Evolutionary conservation across 2,888 invertebrate genomes (phyloP).

Genomic region (Ferrisia virgata): DNA sequence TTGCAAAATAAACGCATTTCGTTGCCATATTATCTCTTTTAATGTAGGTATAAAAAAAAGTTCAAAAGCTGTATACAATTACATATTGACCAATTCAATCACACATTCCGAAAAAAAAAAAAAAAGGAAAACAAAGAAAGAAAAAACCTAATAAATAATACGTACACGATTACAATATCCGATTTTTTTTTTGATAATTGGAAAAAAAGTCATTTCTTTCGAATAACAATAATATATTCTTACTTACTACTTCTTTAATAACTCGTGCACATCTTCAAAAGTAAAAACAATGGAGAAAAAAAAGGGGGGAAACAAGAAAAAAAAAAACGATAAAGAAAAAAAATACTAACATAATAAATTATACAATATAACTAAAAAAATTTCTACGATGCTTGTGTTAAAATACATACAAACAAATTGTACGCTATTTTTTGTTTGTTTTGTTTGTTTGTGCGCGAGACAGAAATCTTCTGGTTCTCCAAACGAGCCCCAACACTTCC

Average conservation of each 20-base stretch:
- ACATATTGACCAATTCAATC: neutral
- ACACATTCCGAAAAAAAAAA: neutral
- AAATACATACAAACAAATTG: slow-evolving; percentile 18
- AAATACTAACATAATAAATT: slow-evolving; percentile 13
- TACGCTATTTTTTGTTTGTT: slow-evolving; percentile 18
- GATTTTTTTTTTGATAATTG: slow-evolving; percentile 29
- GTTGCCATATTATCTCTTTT: slow-evolving; percentile 23
- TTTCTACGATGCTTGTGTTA: slow-evolving; percentile 21
- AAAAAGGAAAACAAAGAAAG: neutral
- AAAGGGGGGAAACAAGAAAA: neutral
- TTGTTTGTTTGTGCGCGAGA: slow-evolving; percentile 18
- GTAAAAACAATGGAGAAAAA: slow-evolving; percentile 16
- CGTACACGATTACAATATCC: slow-evolving; percentile 28
- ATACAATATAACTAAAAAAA: slow-evolving; percentile 29
- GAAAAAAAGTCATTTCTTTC: slow-evolving; percentile 24
- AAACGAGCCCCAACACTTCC: neutral
- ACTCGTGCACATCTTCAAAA: slow-evolving; percentile 22
- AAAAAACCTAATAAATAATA: neutral
- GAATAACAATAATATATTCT: slow-evolving; percentile 6
- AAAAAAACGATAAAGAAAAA: neutral
- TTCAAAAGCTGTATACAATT: slow-evolving; percentile 25
- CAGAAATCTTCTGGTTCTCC: neutral
- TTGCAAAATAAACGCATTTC: slow-evolving; percentile 13
- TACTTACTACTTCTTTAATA: slow-evolving; percentile 10
- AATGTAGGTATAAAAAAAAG: slow-evolving; percentile 3